Evolutionary conservation across 2,113 vertebrate species (phyloP), one percentile per base, ranked within the genome.

Genomic region (Sula dactylatra): DNA sequence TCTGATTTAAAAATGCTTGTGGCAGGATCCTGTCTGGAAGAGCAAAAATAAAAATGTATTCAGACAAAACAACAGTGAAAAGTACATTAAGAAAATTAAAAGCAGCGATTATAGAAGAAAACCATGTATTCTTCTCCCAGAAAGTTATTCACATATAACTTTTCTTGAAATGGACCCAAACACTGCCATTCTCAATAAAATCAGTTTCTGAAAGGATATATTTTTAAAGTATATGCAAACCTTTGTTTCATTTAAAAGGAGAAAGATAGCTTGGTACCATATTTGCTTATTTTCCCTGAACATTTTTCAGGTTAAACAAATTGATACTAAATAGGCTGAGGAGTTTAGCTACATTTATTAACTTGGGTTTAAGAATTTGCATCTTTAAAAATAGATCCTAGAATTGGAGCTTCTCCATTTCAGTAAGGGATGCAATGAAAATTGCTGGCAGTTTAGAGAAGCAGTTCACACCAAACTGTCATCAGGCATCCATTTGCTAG

Each of bases 11-110:
- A 97, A 97, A 97, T 91, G 97, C 84, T 98, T 97, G 97, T 95
- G 98, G 98, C 95, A 96, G 97, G 93, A 97, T 97, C 94, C 93
- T 34, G 95, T 96, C 97, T 98, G 93, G 93, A 98, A 69, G 67
- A 97, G 96, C 86, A 92, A 97, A 97, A 97, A 97, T 96, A 96
- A 97, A 96, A 97, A 97, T 82, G 56, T 82, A 92, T 97, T 97
- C 96, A 98, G 97, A 98, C 97, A 98, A 97, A 97, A 97, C 97
- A 98, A 96, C 83, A 95, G 82, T 73, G 88, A 96, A 93, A 97
- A 97, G 79, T 79, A 83, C 97, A 96, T 96, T 92, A 96, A 92
- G 91, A 97, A 97, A 97, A 97, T 82, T 88, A 89, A 96, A 95
- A 95, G 66, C 86, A 78, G 91, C 38, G 34, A 97, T 97, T 88